These are phyloP conservation scores for Echinometra lucunter DNA, from an alignment of 53 echinoderm and acorn worm genomes.

Conservation along the genomic window DNA sequence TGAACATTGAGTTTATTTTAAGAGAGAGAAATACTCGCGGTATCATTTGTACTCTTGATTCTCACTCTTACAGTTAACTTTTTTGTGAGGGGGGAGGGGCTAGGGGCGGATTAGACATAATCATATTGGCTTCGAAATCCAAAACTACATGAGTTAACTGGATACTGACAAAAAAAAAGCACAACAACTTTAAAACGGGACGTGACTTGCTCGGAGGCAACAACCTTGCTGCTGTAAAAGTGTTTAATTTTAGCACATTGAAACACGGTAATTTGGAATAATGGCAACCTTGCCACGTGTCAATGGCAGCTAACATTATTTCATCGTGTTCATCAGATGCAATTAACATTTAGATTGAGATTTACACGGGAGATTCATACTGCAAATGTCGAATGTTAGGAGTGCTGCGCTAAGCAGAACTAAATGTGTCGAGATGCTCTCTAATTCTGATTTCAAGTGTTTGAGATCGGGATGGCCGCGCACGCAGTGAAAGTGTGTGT, in stretches of 20 bases:
- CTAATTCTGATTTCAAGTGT: neutral
- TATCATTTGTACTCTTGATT: neutral
- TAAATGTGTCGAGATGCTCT: neutral
- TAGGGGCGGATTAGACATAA: too few relatives aligned
- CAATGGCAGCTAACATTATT: neutral
- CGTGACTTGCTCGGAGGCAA: neutral
- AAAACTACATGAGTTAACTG: too few relatives aligned
- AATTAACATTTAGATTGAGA: neutral
- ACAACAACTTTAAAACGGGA: neutral
- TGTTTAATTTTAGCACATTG: neutral
- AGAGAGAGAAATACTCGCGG: neutral
- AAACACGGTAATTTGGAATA: neutral
- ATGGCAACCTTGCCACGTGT: neutral
- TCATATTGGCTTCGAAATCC: too few relatives aligned
- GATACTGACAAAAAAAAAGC: too few relatives aligned
- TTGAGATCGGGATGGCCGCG: neutral
- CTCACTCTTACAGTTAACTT: neutral
- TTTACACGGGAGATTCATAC: neutral
- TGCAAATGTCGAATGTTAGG: neutral
- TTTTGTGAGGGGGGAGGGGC: too few relatives aligned
- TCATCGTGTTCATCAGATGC: neutral
- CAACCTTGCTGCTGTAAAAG: neutral
- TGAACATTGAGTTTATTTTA: neutral
- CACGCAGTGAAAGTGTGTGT: neutral
- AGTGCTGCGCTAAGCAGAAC: neutral